Evolutionary conservation across 2,113 vertebrate genomes (phyloP).

Genomic region (Etheostoma cragini): DNA sequence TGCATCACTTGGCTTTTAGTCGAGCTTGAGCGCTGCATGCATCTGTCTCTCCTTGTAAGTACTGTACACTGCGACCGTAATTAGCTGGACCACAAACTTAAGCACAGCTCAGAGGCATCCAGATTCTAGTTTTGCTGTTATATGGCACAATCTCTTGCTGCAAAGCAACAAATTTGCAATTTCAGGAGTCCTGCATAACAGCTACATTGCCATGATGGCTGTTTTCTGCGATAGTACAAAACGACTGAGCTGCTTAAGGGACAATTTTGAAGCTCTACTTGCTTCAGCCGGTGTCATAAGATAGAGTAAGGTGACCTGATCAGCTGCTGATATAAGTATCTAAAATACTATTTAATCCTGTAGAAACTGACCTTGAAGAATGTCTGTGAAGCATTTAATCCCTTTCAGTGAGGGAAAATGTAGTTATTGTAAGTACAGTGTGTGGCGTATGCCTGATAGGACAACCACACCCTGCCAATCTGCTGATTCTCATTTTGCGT

Average conservation of each 20-base stretch:
- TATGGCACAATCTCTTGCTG: conserved; percentile 27
- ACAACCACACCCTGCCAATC: conserved; percentile 53
- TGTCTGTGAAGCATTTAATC: conserved; percentile 25
- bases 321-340: conserved; percentile 27
- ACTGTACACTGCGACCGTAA: conserved; percentile 44
- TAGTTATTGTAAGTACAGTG: conserved; percentile 5
- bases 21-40: conserved; percentile 23
- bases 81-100: conserved; percentile 61
- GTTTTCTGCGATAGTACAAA: conserved; percentile 29
- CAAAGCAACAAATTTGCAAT: conserved; percentile 42
- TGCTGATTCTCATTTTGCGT: conserved; percentile 61
- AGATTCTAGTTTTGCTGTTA: conserved; percentile 45
- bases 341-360: conserved; percentile 17
- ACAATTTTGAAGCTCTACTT: conserved; percentile 14
- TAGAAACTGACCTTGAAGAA: conserved; percentile 32
- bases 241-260: conserved; percentile 12
- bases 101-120: conserved; percentile 53
- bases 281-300: conserved; percentile 22
- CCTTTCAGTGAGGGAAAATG: neutral
- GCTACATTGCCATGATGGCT: conserved; percentile 45
- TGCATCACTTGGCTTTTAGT: conserved; percentile 53
- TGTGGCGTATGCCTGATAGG: conserved; percentile 9
- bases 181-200: conserved; percentile 48
- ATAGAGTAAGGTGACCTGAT: conserved; percentile 19
- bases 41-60: conserved; percentile 36